These are phyloP conservation scores for Cydia fagiglandana DNA, from an alignment of 1,140 invertebrate genomes.

Conservation along the genomic window DNA sequence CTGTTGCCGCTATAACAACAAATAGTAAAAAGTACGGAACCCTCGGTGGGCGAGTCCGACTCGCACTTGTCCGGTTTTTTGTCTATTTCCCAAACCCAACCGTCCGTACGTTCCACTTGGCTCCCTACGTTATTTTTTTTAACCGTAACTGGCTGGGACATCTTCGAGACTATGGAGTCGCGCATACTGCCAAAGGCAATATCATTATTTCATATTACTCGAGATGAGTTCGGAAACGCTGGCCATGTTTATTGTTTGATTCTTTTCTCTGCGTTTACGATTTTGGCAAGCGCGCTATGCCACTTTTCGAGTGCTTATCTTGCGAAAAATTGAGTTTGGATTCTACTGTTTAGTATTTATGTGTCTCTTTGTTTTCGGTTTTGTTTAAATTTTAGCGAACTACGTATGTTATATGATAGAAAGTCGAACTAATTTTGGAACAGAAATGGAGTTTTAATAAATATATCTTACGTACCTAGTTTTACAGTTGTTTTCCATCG, in stretches of 20 bases:
- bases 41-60: too few species aligned
- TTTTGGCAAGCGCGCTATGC: slow-evolving; percentile 17
- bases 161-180: slow-evolving; percentile 23
- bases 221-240: slow-evolving; percentile 30
- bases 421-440: not conserved
- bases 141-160: slow-evolving; percentile 22
- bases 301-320: slow-evolving; percentile 33
- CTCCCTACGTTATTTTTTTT: not conserved
- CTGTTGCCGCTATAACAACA: too few species aligned
- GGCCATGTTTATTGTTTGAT: slow-evolving; percentile 34
- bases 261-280: slow-evolving; percentile 31
- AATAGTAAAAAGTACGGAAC: too few species aligned
- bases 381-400: not conserved
- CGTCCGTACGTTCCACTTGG: slow-evolving; percentile 8
- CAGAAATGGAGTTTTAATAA: not conserved
- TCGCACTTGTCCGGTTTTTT: too few species aligned
- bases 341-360: slow-evolving; percentile 18
- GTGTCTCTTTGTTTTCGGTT: not conserved
- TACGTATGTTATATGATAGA: not conserved
- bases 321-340: slow-evolving; percentile 25
- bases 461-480: too few species aligned
- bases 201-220: slow-evolving; percentile 35
- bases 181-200: slow-evolving; percentile 35
- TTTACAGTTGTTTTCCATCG: too few species aligned
- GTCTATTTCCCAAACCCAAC: not conserved